These are phyloP conservation scores for Pseudolaguvia tuberculata DNA, from an alignment of 2,113 vertebrate genomes.

Conservation along the genomic window DNA sequence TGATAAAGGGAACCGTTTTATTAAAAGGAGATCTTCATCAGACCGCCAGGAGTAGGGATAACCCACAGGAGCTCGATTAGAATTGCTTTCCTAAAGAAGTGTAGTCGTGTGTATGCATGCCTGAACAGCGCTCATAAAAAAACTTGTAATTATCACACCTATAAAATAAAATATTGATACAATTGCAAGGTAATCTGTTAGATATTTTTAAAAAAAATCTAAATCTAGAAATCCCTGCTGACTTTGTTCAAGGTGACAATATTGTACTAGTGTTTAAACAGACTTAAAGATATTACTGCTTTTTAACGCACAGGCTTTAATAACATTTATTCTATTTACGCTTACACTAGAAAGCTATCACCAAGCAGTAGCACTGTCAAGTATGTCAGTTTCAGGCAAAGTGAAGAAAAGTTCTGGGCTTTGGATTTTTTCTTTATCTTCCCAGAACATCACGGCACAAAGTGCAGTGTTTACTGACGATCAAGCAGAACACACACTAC, in stretches of 20 bases:
- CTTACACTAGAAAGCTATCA: conserved; percentile 49
- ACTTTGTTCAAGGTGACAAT: conserved; percentile 39
- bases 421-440: not conserved
- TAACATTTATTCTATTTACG: conserved; percentile 50
- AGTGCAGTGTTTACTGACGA: not conserved
- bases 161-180: conserved; percentile 3
- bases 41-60: conserved; percentile 14
- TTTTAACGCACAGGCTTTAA: conserved; percentile 48
- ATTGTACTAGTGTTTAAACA: conserved; percentile 30
- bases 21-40: conserved; percentile 37
- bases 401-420: conserved; percentile 30
- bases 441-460: conserved; percentile 4
- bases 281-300: conserved; percentile 43
- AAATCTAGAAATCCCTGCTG: conserved; percentile 40
- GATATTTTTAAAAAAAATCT: too few species aligned
- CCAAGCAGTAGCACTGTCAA: conserved; percentile 48
- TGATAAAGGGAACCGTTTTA: conserved; percentile 37
- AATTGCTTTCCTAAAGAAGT: conserved; percentile 42
- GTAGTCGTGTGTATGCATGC: conserved; percentile 50
- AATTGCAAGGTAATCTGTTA: not conserved
- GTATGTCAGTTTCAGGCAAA: conserved; percentile 48
- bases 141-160: conserved; percentile 31
- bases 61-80: conserved; percentile 18
- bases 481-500: not conserved
- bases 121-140: conserved; percentile 43